A percentile compares a stretch with the other conserved stretches of the same genome.
These are phyloP conservation scores for Coptotermes formosanus DNA, from an alignment of 1,140 invertebrate genomes.

Conservation along the genomic window DNA sequence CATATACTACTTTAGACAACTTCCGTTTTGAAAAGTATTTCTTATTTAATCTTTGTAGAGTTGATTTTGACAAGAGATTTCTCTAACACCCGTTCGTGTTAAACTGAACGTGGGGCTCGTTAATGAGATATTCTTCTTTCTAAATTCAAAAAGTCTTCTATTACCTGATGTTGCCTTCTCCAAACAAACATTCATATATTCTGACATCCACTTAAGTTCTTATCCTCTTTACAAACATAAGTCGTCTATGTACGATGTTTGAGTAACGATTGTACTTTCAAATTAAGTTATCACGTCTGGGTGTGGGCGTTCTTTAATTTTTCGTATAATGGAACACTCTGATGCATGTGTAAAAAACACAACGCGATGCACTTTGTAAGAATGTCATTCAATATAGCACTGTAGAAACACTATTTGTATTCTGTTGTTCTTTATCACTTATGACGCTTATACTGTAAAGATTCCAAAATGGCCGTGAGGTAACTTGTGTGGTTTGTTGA, in stretches of 20 bases:
- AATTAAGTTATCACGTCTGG: background rate
- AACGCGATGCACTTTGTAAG: no score
- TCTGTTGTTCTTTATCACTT: background rate
- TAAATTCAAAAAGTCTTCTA: conserved; percentile 17
- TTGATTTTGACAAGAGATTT: conserved; percentile 1
- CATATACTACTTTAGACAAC: background rate
- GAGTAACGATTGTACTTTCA: background rate
- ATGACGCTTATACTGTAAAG: background rate
- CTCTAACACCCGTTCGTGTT: background rate
- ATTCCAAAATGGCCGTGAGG: background rate
- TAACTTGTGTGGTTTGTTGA: background rate
- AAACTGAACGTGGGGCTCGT: background rate
- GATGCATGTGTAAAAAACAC: no score
- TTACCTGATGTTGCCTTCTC: background rate
- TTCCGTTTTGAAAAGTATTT: background rate
- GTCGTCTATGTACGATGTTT: background rate
- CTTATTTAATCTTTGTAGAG: background rate
- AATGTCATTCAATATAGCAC: no score
- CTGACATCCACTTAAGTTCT: conserved; percentile 1
- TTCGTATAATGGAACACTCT: background rate
- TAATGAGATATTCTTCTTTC: conserved; percentile 10
- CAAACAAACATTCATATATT: background rate
- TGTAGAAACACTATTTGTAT: no score
- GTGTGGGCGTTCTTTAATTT: background rate
- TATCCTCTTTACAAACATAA: background rate